Base-by-base conservation (phyloP, 1,140 invertebrate species). In the Agrypnia vestita region DNA sequence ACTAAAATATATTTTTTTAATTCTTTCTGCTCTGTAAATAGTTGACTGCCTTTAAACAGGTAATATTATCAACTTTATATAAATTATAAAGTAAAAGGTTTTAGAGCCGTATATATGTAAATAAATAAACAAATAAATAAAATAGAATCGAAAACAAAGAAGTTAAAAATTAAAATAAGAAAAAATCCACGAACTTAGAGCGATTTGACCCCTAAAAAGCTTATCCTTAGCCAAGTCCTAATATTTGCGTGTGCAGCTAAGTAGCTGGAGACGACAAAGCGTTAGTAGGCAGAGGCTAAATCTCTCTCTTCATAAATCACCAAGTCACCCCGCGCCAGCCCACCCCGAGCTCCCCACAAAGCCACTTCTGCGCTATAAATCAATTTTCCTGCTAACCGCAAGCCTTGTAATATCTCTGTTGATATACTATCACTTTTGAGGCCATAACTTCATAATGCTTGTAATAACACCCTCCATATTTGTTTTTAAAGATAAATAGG, bases 271-370 rank as follows among this genome's bases (percentile, higher is more conserved):
- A 77, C 35, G 19, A 55, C 73, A 61, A 73, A 78, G 76, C 76
- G 55, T 55, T 69, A 74, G 56, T 71, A 59, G 15, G 15, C 21
- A 59, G 25, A 35, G 25, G 25, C 25, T 56, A 79, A 79, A 79
- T 79, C 80, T 82, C 80, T 72, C 78, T 77, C 78, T 82, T 82
- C 81, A 82, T 82, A 82, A 82, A 82, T 82, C 81, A 82, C 78
- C 73, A 82, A 82, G 77, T 77, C 73, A 25, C 53, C 78, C 80
- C 71, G 35, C 19, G 19, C 19, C 61, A 44, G 62, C 53, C 56
- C 19, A 12, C 10, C 51, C 62, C 77, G 25, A 21, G 19, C 73
- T 75, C 55, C 25, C 19, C 59, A 51, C 11, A 46, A 17, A 46
- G 56, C 73, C 59, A 76, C 73, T 13, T 46, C 61, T 51, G 56